These are phyloP conservation scores for Drosophila nr. medialis DNA, from an alignment of 2,888 invertebrate species.

Conservation along the genomic window DNA sequence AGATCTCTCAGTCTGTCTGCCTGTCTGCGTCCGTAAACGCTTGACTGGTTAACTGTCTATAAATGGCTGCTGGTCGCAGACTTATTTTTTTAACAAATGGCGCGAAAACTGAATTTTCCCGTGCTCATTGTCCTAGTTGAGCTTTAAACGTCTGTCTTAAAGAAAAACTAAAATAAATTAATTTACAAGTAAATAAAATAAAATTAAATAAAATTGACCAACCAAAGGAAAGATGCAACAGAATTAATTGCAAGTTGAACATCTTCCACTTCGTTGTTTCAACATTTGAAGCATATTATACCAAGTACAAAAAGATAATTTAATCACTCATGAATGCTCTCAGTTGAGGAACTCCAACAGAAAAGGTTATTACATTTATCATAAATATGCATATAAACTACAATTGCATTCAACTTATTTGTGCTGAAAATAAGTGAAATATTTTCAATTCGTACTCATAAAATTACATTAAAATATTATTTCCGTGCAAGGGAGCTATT, in stretches of 20 bases:
- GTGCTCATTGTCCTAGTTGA: constrained; percentile 4
- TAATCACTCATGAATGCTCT: neutral
- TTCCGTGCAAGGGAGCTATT: neutral
- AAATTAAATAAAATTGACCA: neutral
- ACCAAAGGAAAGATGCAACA: neutral
- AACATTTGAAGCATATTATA: neutral
- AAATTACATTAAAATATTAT: constrained; percentile 12
- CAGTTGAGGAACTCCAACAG: neutral
- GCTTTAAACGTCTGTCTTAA: constrained; percentile 6
- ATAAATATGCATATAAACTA: neutral
- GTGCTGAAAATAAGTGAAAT: neutral
- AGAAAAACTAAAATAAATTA: neutral
- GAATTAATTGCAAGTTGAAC: neutral
- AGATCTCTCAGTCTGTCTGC: constrained; percentile 18
- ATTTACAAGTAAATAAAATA: neutral
- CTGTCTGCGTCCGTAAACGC: constrained; percentile 19
- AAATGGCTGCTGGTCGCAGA: constrained; percentile 36
- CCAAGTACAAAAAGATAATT: neutral
- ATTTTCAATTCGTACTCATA: constrained; percentile 12
- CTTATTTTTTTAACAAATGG: constrained; percentile 21
- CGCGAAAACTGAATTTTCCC: constrained; percentile 4
- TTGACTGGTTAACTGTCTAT: constrained; percentile 33
- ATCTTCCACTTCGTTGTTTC: neutral
- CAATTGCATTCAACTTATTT: neutral
- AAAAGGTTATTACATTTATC: neutral